Evolutionary conservation across 2,113 vertebrate genomes (phyloP), one percentile per base, ranked within the genome.

Genomic region (Mustela lutreola): DNA sequence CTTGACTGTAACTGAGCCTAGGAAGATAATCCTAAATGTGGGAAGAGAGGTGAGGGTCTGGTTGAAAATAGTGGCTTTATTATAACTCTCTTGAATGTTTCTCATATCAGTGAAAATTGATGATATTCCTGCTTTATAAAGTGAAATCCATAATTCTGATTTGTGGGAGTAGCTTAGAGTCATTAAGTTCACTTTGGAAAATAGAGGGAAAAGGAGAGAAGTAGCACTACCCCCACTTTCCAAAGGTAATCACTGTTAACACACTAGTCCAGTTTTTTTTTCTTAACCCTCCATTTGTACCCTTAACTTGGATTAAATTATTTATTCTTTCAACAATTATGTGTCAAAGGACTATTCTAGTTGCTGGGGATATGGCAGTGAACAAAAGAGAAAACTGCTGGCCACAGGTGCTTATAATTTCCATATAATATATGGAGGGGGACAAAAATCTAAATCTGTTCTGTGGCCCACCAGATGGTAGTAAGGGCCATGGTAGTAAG

Each of bases 1-100:
- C 7, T 11, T 70, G 21, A 93, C 58, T 80, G 0, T 88, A 63
- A 31, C 56, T 31, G 21, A 82, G 22, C 70, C 78, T 89, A 80
- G 53, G 45, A 85, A 95, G 90, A 60, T 33, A 73, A 65, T 65
- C 45, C 22, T 86, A n/a, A 15, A 4, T 65, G 18, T 33, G 19
- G 45, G 89, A 70, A 91, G 63, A 76, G 48, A 56, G 19, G 4
- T 21, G 21, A 71, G 31, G 11, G 26, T 42, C 9, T 93, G 63
- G 56, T 45, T 89, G 33, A 90, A 85, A 33, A 22, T 50, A 48
- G 36, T 22, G 15, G 28, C 3, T 75, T 62, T 76, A 82, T 65
- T 48, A 48, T 76, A 45, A 76, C 28, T 81, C 45, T 36, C 70
- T 94, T 67, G 56, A 96, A 21, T 82, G 65, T 1, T 86, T 65